Base-by-base conservation (phyloP, 2,797 vertebrate genomes). In the Paratrypauchen microcephalus region DNA sequence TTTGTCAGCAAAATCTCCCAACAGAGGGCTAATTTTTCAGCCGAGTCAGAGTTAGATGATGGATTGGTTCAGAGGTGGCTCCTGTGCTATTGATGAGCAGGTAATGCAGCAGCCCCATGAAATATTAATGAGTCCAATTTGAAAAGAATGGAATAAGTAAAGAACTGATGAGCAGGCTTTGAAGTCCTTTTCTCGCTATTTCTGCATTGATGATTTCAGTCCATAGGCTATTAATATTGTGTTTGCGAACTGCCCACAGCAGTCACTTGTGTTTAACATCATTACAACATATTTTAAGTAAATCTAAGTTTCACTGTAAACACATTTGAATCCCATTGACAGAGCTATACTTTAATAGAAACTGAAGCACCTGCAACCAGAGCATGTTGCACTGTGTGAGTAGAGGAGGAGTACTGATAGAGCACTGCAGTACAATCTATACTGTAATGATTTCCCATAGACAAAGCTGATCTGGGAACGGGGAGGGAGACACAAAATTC, bases 381-480 rank as follows among this genome's bases (percentile, higher is more conserved):
- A 56, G 47, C 48, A 64, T 32, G 60, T 65, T 64, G 68, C 66
- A 45, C 63, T 55, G 62, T 60, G 72, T 48, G 30, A 39, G 48
- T 19, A 48, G 36, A 58, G 75, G 69, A 69, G 70, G 69, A 69
- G 70, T 74, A 81, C 79, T 86, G 85, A 87, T 3, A 72, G 77
- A 84, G 82, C 69, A 68, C 83, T 80, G 86, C 87, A 91, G 83
- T 81, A 72, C 79, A 77, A 90, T 91, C 90, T 76, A 89, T 88
- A 84, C 70, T 83, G 13, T 57, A 89, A 83, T 83, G 90, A 91
- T 90, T 91, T 91, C 81, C 87, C 68, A 88, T 89, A 81, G 71
- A 88, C 78, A 83, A 87, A 87, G 83, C 84, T 89, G 88, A 85
- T 84, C 82, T 86, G 85, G 79, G 82, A 91, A 83, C 67, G 77